Evolutionary conservation across 92 coral and sea anemone species (phyloP).

Genomic region (Porites rus): DNA sequence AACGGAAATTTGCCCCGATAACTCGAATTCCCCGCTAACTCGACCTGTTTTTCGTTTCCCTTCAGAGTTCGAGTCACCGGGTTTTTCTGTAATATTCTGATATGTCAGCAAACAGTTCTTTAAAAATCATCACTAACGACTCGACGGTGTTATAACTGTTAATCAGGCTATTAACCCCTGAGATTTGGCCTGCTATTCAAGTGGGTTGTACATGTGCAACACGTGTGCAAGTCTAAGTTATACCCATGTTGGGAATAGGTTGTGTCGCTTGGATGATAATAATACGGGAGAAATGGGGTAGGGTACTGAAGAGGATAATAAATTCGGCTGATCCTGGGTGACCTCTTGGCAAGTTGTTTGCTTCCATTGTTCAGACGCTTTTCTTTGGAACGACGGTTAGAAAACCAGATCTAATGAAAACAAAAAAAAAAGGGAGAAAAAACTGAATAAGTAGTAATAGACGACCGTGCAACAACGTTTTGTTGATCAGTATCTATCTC

Average conservation of each 20-base stretch:
- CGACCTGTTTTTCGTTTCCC: too few species aligned
- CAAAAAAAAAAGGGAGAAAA: neutral
- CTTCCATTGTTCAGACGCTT: slow-evolving; percentile 26
- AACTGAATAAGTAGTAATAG: neutral
- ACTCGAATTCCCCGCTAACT: too few species aligned
- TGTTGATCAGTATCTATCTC: too few species aligned
- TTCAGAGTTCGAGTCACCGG: too few species aligned
- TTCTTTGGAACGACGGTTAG: slow-evolving; percentile 87
- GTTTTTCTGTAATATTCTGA: too few species aligned
- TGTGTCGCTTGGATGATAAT: neutral
- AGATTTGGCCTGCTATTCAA: neutral
- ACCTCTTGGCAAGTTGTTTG: neutral
- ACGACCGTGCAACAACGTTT: neutral
- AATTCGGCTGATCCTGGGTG: slow-evolving; percentile 13
- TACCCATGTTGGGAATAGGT: neutral
- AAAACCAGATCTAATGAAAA: slow-evolving; percentile 80
- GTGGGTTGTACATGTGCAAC: neutral
- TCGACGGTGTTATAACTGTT: too few species aligned
- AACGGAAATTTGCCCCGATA: too few species aligned
- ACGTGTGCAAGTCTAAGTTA: neutral
- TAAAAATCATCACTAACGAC: too few species aligned
- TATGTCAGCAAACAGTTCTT: too few species aligned
- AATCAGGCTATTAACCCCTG: neutral
- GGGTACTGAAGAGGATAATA: slow-evolving; percentile 7
- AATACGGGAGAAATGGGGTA: neutral